Evolutionary conservation across 2,797 vertebrate genomes (phyloP), one percentile per base, ranked within the genome.

Genomic region (Psittacula echo): DNA sequence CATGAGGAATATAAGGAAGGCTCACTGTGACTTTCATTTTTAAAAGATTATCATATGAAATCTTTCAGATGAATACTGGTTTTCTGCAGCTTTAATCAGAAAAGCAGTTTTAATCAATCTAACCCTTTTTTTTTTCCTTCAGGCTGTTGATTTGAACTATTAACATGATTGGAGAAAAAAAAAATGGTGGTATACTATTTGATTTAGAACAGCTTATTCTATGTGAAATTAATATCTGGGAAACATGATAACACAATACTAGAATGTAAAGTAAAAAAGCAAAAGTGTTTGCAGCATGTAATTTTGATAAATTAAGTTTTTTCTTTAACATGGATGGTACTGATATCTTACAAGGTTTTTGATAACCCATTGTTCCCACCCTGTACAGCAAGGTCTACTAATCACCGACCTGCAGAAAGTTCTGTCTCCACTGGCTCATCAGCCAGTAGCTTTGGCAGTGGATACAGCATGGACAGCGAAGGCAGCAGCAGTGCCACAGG

Each of bases 341-440:
- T 54, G 37, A 48, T 93, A 10, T 60, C 39, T 92, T 41, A 26
- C 27, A 48, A 42, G 27, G 2, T 30, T 85, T 75, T 89, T 81
- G 12, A 37, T 96, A 96, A 97, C 80, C 7, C 29, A 30, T 73
- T 97, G 71, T 98, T 95, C 96, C 97, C 72, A 90, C 97, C 96
- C 94, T 95, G 95, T 98, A 96, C 98, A 99, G 99, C 98, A 94
- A 99, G 98, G 97, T 97, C 98, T 60, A 68, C 98, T 92, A 98
- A 98, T 84, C 98, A 99, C 89, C 97, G 98, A 91, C 97, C 98
- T 37, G 97, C 98, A 73, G 99, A 99, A 80, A 98, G 98, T 85
- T 98, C 99, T 56, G 98, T 98, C 94, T 98, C 99, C 54, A 98
- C 99, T 86, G 98, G 98, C 87, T 98, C 99, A 5, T 99, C 99